A percentile compares a stretch with the other conserved stretches of the same genome.
phyloP scores from a whole-genome alignment of 2,888 invertebrate genomes.

The Abscondita cerata region DNA sequence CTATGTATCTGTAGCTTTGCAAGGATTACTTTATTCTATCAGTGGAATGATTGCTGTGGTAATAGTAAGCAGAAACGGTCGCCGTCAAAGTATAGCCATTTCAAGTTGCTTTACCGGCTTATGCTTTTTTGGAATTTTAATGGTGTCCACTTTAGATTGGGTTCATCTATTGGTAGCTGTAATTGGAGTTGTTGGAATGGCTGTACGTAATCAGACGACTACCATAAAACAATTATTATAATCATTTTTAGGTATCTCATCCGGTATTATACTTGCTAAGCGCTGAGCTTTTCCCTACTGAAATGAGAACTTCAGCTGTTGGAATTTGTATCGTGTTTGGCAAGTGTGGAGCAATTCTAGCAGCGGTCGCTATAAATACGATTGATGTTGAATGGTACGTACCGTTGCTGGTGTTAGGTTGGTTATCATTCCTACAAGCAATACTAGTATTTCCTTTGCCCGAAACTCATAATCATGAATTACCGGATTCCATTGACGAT shows the following conservation, averaged over 20 bases:
- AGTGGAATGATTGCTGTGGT: constrained; percentile 64
- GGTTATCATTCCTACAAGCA: constrained; percentile 48
- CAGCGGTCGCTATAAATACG: constrained; percentile 52
- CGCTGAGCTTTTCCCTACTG: constrained; percentile 81
- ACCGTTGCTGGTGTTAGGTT: constrained; percentile 51
- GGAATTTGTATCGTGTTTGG: constrained; percentile 78
- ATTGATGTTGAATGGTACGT: constrained; percentile 45
- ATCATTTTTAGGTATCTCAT: constrained; percentile 61
- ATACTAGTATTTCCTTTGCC: constrained; percentile 52
- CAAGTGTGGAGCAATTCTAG: constrained; percentile 76
- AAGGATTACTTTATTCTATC: constrained; percentile 63
- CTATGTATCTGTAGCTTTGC: constrained; percentile 63
- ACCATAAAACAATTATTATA: no score
- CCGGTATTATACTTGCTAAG: constrained; percentile 75
- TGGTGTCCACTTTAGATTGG: constrained; percentile 57
- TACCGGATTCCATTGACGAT: constrained; percentile 65
- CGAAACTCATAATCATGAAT: constrained; percentile 53
- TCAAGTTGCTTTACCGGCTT: constrained; percentile 4
- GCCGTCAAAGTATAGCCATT: constrained; percentile 50
- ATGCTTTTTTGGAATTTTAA: constrained; percentile 2
- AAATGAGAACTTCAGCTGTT: constrained; percentile 78
- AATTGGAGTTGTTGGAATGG: background rate
- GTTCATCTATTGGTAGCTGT: constrained; percentile 65
- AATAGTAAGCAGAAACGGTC: constrained; percentile 61
- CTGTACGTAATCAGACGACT: background rate